A percentile compares a stretch with the other conserved stretches of the same genome.
Conservation (phyloP, 2,888 invertebrate species). For the Strigamia maritima region DNA sequence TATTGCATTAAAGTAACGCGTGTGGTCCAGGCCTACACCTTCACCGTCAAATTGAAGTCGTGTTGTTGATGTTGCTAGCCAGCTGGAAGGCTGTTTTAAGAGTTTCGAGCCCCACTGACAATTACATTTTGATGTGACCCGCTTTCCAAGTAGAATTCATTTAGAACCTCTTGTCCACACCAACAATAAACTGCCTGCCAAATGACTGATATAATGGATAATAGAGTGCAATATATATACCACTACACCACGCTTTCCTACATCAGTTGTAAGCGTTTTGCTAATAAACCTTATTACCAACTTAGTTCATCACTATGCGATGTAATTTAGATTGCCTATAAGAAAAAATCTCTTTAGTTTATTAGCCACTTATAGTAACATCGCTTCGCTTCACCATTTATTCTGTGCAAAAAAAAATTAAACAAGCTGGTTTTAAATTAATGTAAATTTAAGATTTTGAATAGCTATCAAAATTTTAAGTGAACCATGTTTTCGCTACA, state of each 20-base stretch:
- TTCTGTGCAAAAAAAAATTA: too few relatives aligned
- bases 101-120: conserved; percentile 16
- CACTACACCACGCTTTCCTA: neutral
- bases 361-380: too few relatives aligned
- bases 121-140: conserved; percentile 30
- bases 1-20: conserved; percentile 34
- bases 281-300: conserved; percentile 28
- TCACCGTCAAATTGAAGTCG: conserved; percentile 32
- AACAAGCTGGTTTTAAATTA: too few relatives aligned
- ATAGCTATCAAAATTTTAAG: too few relatives aligned
- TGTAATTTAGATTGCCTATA: neutral
- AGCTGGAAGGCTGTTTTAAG: conserved; percentile 32
- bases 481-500: too few relatives aligned
- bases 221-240: conserved; percentile 25
- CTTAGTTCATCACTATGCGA: neutral
- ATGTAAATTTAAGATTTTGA: too few relatives aligned
- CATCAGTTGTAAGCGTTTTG: neutral
- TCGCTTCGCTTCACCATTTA: too few relatives aligned
- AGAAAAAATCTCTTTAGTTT: too few relatives aligned
- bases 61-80: conserved; percentile 30
- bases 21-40: conserved; percentile 4
- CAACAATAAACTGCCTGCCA: conserved; percentile 30
- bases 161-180: conserved; percentile 2
- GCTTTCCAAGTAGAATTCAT: conserved; percentile 32
- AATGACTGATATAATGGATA: conserved; percentile 32